Evolutionary conservation across 2,797 vertebrate genomes (phyloP), one percentile per base, ranked within the genome.

Genomic region (Streptopelia turtur): DNA sequence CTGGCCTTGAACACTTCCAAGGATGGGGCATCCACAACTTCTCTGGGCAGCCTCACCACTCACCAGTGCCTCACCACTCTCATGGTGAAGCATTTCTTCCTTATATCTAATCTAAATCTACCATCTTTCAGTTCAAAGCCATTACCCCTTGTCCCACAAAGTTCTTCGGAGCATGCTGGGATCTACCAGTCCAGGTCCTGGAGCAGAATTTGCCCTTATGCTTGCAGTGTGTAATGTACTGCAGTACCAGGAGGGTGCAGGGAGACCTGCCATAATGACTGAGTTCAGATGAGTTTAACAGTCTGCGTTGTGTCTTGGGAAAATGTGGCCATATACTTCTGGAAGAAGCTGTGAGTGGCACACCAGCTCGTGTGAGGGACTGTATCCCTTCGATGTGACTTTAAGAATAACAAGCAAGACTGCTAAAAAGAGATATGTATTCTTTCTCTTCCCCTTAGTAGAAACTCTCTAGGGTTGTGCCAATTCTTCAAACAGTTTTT

Each of bases 301-400:
- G 27, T 55, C 59, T 37, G 12, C 30, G 21, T 6, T 6, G 15
- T 30, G 47, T 60, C 57, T 68, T 1, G 1, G 55, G 18, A 11
- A 49, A 23, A 57, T 0, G 0, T 72, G 55, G 10, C 27, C 43
- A 13, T 6, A 39, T 18, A 9, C 27, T 75, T 87, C 59, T 69
- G 31, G 50, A 83, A 79, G 52, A 47, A 65, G 30, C 52, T 65
- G 28, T 47, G 65, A 65, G 18, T 59, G 27, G 30, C 33, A 24
- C 3, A 41, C 16, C 27, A 28, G 12, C 47, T 47, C n/a, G 9
- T 75, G 28, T 0, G 0, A 78, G 43, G 31, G 28, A 66, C 50
- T 64, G 2, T 18, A 56, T 53, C 28, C 16, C n/a, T 75, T 70
- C 5, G 0, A 13, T 16, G 13, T 6, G 28, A 33, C 31, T 53